Conservation (phyloP, 2,888 invertebrate genomes). For the Halictus ligatus region DNA sequence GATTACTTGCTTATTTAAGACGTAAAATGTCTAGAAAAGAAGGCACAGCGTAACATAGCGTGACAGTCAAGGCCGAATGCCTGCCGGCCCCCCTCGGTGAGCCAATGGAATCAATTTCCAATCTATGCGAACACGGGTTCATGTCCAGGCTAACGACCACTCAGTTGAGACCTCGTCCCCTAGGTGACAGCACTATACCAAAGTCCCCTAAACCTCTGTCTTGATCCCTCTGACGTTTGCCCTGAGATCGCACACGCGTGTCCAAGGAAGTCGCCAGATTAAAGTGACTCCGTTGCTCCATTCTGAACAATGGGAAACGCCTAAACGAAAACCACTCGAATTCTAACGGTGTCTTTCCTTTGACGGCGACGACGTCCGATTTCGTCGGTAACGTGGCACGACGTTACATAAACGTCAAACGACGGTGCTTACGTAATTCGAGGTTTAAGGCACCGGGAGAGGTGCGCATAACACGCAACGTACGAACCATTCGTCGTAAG, state of each 20-base stretch:
- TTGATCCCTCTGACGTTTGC: neutral
- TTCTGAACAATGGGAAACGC: neutral
- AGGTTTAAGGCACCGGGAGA: slow-evolving; percentile 68
- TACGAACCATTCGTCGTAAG: slow-evolving; percentile 74
- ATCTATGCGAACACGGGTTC: too few species aligned
- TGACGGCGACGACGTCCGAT: slow-evolving; percentile 50
- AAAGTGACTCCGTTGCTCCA: neutral
- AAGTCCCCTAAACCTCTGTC: neutral
- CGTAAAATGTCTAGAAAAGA: too few species aligned
- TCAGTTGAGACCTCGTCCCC: neutral
- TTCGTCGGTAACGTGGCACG: slow-evolving; percentile 69
- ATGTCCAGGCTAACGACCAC: neutral
- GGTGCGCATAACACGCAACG: slow-evolving; percentile 65
- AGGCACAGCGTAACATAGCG: too few species aligned
- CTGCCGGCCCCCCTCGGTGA: too few species aligned
- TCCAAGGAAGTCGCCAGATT: neutral
- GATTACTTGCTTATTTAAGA: too few species aligned
- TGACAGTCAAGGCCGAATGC: too few species aligned
- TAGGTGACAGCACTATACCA: neutral
- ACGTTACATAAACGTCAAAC: slow-evolving; percentile 75
- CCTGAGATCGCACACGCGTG: neutral
- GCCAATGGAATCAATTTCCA: too few species aligned
- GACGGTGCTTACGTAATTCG: slow-evolving; percentile 73
- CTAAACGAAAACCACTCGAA: neutral
- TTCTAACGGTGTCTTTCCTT: slow-evolving; percentile 19